Base-by-base conservation (phyloP, 2,888 invertebrate species). In the Aethes cnicana region DNA sequence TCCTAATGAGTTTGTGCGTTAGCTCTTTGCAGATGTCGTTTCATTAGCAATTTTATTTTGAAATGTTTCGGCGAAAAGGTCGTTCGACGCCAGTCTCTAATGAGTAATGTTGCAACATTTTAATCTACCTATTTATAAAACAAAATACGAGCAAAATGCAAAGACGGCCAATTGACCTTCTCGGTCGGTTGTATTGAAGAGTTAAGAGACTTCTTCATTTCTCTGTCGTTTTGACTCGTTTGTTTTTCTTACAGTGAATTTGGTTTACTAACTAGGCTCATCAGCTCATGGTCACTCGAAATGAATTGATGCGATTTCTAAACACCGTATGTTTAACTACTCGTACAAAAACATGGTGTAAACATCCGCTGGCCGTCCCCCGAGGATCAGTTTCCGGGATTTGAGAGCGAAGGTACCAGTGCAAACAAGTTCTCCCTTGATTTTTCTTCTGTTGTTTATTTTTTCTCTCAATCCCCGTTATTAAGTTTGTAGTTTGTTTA, bases 361-460 rank as follows among this genome's bases (percentile, higher is more conserved):
- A 69, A 59, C 59, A 55, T 20, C 33, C 17, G 42, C 17, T 30
- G 47, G 23, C 36, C 42, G 64, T 61, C 55, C 64, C 66, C 63
- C 62, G 57, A 65, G 69, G 69, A 69, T 76, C 72, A 70, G 72
- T 74, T 72, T 64, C 61, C 61, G 62, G 63, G 70, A 69, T 76
- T 78, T 70, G 68, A 72, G 74, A 44, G 50, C 33, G 36, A 76
- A 75, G 74, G 69, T 68, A 71, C 57, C 57, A 68, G 63, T 62
- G 74, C 73, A 80, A 83, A 82, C 74, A 77, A 63, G 61, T 72
- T 64, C 70, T 72, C 66, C 70, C 70, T 72, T 79, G 79, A 81
- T 82, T 81, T 82, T 78, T 74, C 72, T 74, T 74, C 69, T 66
- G 68, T 62, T 81, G 74, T 81, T 81, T 82, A 77, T 80, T 79